phyloP scores from a whole-genome alignment of 2,888 invertebrate genomes.

The Sabatieria punctata region DNA sequence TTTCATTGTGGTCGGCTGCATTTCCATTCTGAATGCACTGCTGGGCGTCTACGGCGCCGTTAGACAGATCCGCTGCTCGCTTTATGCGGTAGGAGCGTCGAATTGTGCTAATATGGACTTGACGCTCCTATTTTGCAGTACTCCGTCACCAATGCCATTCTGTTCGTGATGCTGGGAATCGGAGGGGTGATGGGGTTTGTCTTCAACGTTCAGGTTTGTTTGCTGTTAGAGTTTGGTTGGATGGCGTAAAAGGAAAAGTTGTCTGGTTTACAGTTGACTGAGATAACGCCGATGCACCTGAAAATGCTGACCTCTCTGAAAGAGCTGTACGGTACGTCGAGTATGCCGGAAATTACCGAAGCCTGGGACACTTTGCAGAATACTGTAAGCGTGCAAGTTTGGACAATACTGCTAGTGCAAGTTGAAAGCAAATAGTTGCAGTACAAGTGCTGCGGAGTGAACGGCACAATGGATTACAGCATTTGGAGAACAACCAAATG shows the following conservation, averaged over 20 bases:
- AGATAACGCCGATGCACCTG: conserved; percentile 24
- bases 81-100: conserved; percentile 18
- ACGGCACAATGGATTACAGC: conserved; percentile 23
- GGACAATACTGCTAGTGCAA: background rate
- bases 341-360: conserved; percentile 21
- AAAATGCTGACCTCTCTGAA: conserved; percentile 27
- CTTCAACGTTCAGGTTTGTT: conserved; percentile 20
- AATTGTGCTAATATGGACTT: background rate
- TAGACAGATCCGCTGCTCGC: conserved; percentile 24
- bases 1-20: conserved; percentile 16
- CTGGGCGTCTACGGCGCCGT: conserved; percentile 20
- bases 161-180: conserved; percentile 25
- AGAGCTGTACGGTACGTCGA: conserved; percentile 24
- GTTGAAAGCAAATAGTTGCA: conserved; percentile 9
- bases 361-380: conserved; percentile 27
- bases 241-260: too few species aligned
- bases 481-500: conserved; percentile 28
- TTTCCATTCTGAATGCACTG: conserved; percentile 19
- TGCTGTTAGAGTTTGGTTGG: too few species aligned
- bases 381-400: conserved; percentile 14
- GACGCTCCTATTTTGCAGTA: conserved; percentile 17
- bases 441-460: conserved; percentile 29
- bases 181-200: conserved; percentile 29
- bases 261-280: conserved; percentile 13
- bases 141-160: conserved; percentile 21